Evolutionary conservation across 2,797 vertebrate species (phyloP).

Genomic region (Ataeniobius toweri): DNA sequence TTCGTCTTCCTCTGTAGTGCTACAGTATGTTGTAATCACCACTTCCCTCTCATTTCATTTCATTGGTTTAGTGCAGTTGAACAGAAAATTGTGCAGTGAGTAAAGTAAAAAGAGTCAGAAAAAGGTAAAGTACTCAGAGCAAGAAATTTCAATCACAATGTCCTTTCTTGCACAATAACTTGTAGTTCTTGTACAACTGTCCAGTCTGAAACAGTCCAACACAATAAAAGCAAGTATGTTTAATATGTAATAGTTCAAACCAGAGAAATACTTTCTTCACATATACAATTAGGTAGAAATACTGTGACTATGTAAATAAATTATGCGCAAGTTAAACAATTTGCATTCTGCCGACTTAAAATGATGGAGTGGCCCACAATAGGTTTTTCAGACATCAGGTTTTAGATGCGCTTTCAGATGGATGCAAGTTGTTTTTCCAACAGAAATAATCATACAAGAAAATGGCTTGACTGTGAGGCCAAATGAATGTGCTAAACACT

Average conservation of each 20-base stretch:
- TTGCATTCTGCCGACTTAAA: no score
- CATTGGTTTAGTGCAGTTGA: not conserved
- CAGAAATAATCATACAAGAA: not conserved
- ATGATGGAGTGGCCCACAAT: no score
- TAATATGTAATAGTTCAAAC: not conserved
- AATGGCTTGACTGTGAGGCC: not conserved
- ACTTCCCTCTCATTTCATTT: not conserved
- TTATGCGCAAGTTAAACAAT: not conserved
- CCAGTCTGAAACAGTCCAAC: not conserved
- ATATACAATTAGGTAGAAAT: not conserved
- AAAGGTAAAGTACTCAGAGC: not conserved
- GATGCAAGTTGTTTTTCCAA: not conserved
- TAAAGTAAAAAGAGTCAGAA: not conserved
- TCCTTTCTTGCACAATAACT: not conserved
- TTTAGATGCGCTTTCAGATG: not conserved
- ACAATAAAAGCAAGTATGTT: not conserved
- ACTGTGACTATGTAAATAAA: not conserved
- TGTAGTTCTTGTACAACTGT: not conserved
- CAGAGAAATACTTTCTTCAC: not conserved
- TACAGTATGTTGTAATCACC: not conserved
- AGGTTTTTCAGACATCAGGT: no score
- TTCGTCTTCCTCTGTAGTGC: no score
- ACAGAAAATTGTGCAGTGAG: not conserved
- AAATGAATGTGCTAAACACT: not conserved
- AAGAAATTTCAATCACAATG: not conserved